Base-by-base conservation (phyloP, 2,888 invertebrate species). In the Hypsopygia costalis region DNA sequence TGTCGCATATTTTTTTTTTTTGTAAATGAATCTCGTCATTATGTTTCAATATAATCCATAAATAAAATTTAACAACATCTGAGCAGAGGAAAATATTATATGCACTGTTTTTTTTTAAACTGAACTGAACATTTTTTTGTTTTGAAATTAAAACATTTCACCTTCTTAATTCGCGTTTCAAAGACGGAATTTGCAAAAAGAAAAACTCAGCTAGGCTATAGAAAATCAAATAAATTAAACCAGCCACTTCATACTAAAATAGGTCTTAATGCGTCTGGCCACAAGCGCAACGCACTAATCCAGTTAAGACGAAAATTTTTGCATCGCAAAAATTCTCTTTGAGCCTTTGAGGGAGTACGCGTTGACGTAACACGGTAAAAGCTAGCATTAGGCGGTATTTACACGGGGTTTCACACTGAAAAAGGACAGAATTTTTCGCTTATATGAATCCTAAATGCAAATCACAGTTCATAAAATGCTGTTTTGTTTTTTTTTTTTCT, bases 271-370 rank as follows among this genome's bases (percentile, higher is more conserved):
- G 25, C 25, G 25, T 25, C 25, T 25, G 2, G n/a, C 25, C 25
- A n/a, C 25, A 1, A 25, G 6, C 25, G 25, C 25, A 6, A 25
- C 36, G 28, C 29, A 29, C 36, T 29, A 36, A 36, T 36, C 16
- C 29, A 20, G 28, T 36, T 36, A 36, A 28, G 29, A 28, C 36
- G 36, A 28, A 36, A 36, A 36, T 9, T 35, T 36, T 36, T 29
- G 28, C 36, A 20, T 28, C 36, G 29, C 36, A 29, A 16, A 34
- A 36, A 36, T 36, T 29, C 36, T 11, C 36, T 36, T 36, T 36
- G 28, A 36, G 8, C 36, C 36, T 36, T 36, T 36, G 36, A 34
- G 11, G 27, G 27, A 25, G 25, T 0, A 8, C 28, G 36, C 10
- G 36, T 36, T 20, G 36, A 36, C 36, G 28, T 36, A 29, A 36